phyloP scores from a whole-genome alignment of 2,113 vertebrate genomes.

The Malurus alboscapulatus region DNA sequence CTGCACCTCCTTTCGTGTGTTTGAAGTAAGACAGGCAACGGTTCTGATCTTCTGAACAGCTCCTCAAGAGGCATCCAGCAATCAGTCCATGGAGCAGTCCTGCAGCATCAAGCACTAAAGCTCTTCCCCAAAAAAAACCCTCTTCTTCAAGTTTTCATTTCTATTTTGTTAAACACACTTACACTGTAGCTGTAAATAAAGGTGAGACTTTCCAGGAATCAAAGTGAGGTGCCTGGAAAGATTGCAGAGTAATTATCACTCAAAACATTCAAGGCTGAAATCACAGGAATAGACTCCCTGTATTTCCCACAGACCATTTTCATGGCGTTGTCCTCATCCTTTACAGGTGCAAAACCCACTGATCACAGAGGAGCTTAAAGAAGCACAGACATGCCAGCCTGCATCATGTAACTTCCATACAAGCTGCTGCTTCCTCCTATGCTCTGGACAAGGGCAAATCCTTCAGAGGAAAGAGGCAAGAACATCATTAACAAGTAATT shows the following conservation, averaged over 20 bases:
- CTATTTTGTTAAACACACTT: background rate
- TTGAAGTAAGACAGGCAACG: background rate
- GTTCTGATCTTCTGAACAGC: background rate
- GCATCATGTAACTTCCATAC: fast-evolving
- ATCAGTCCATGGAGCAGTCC: fast-evolving
- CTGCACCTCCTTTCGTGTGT: background rate
- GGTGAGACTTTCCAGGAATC: background rate
- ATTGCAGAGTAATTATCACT: background rate
- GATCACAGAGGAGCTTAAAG: background rate
- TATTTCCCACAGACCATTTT: background rate
- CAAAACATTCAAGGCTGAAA: background rate
- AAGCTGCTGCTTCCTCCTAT: background rate
- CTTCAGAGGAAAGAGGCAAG: background rate
- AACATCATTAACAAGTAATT: background rate
- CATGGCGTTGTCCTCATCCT: background rate
- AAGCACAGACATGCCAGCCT: background rate
- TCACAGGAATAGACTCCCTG: background rate
- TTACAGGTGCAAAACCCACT: background rate
- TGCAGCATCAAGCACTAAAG: background rate
- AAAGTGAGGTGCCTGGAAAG: background rate
- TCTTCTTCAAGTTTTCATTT: background rate
- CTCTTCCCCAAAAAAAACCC: background rate
- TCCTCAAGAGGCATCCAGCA: background rate
- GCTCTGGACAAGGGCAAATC: background rate
- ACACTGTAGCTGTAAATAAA: background rate